phyloP scores from a whole-genome alignment of 2,797 vertebrate genomes.

The Rhinatrema bivittatum region DNA sequence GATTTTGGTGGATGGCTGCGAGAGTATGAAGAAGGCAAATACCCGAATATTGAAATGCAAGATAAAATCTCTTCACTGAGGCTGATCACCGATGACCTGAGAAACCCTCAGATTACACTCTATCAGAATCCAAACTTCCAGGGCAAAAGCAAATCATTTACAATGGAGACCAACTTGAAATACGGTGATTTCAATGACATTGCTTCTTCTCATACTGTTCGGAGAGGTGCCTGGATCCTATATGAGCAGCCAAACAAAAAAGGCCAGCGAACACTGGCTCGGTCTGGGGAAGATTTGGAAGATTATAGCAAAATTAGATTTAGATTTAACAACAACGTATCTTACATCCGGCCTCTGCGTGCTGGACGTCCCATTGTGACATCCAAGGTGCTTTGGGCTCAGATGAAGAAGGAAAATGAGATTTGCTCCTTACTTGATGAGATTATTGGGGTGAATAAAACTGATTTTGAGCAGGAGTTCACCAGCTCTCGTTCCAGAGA shows the following conservation, averaged over 20 bases:
- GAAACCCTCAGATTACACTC: slow-evolving; percentile 39
- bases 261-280: slow-evolving; percentile 32
- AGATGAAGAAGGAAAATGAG: slow-evolving; percentile 30
- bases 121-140: slow-evolving; percentile 30
- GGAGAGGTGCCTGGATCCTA: slow-evolving; percentile 39
- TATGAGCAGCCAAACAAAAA: slow-evolving; percentile 27
- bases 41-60: slow-evolving; percentile 13
- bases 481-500: slow-evolving; percentile 27
- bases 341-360: slow-evolving; percentile 28
- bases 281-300: slow-evolving; percentile 6
- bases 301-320: slow-evolving; percentile 30
- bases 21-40: slow-evolving; percentile 33
- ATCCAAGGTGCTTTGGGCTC: slow-evolving; percentile 23
- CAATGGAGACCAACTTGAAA: slow-evolving; percentile 36
- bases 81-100: slow-evolving; percentile 34
- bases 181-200: slow-evolving; percentile 39
- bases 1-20: slow-evolving; percentile 18
- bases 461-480: slow-evolving; percentile 21
- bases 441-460: slow-evolving; percentile 36
- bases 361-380: slow-evolving; percentile 23
- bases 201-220: slow-evolving; percentile 36
- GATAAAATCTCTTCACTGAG: slow-evolving; percentile 34
- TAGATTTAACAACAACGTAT: slow-evolving; percentile 31
- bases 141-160: slow-evolving; percentile 33
- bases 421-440: slow-evolving; percentile 41